phyloP scores from a whole-genome alignment of 2,888 invertebrate genomes.

The Drosophila melanosoma region DNA sequence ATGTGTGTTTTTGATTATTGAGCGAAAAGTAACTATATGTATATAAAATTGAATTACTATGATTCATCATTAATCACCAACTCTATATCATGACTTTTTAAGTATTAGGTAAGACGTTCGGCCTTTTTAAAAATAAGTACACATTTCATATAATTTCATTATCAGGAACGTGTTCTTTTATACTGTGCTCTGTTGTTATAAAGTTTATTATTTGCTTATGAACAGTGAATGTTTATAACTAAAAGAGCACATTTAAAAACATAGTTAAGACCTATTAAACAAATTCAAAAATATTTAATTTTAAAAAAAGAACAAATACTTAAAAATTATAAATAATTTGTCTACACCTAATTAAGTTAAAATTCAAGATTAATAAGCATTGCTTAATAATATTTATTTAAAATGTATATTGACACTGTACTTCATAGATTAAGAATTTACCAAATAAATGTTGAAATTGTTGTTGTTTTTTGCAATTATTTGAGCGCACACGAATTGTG shows the following conservation, averaged over 20 bases:
- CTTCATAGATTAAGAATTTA: neutral
- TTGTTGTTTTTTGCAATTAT: slow-evolving; percentile 17
- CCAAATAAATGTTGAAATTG: neutral
- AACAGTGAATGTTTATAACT: neutral
- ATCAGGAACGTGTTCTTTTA: neutral
- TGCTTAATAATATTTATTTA: neutral
- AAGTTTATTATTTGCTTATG: neutral
- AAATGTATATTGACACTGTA: neutral
- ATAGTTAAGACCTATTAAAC: neutral
- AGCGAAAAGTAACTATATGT: neutral
- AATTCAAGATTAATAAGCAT: neutral
- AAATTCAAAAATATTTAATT: neutral
- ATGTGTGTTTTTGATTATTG: neutral
- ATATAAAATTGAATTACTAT: neutral
- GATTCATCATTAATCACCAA: slow-evolving; percentile 25
- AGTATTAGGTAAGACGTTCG: neutral
- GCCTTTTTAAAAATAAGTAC: neutral
- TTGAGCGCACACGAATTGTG: slow-evolving; percentile 6
- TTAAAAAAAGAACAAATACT: neutral
- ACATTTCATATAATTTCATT: neutral
- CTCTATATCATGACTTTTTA: slow-evolving; percentile 1
- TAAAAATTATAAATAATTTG: neutral
- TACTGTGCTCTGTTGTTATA: too few relatives aligned
- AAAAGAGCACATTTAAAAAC: neutral
- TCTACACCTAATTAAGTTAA: neutral